A percentile compares a stretch with the other conserved stretches of the same genome.
Conservation (phyloP, 2,888 invertebrate species). For the Cephus pulcher region DNA sequence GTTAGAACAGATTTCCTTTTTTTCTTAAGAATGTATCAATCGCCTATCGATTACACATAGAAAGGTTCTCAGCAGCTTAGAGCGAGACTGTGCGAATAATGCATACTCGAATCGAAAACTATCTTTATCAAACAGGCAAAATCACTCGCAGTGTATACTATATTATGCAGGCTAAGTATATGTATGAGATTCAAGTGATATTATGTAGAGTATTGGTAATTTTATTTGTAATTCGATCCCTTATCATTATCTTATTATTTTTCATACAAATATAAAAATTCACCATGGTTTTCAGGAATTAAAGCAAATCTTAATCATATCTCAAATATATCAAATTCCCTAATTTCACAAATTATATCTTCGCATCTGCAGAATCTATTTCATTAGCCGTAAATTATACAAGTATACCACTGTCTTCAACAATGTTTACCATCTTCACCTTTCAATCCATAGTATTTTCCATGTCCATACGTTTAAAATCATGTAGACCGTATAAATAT, state of each 20-base stretch:
- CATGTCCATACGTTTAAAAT: not conserved
- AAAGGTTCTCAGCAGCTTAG: not conserved
- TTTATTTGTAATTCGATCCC: not conserved
- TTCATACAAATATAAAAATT: not conserved
- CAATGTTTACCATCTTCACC: not conserved
- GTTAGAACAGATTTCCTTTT: not conserved
- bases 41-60: not conserved
- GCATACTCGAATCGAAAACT: not conserved
- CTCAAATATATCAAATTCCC: not conserved
- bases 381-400: not conserved
- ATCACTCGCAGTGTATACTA: not conserved
- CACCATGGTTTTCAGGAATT: not conserved
- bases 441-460: not conserved
- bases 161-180: not conserved
- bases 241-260: not conserved
- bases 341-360: not conserved
- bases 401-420: not conserved
- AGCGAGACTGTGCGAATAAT: not conserved
- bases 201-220: not conserved
- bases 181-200: not conserved
- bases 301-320: not conserved
- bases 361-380: not conserved
- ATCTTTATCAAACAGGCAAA: too few species aligned
- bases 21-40: not conserved
- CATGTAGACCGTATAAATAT: not conserved